These are phyloP conservation scores for Odocoileus virginianus DNA, from an alignment of 2,113 vertebrate species.

Conservation along the genomic window DNA sequence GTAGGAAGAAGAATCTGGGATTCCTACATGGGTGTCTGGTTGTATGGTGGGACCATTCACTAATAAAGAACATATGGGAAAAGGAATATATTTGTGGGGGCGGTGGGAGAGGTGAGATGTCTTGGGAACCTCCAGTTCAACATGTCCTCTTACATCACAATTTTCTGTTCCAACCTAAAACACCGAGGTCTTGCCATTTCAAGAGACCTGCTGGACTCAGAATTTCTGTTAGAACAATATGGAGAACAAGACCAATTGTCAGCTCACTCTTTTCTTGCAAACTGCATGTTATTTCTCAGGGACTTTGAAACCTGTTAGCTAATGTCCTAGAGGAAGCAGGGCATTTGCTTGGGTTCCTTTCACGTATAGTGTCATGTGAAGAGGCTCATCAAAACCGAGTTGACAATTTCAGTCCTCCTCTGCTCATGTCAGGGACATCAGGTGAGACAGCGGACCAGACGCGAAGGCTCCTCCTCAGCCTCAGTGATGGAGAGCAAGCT, in stretches of 20 bases:
- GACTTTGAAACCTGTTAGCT: not conserved
- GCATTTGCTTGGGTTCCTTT: not conserved
- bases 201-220: not conserved
- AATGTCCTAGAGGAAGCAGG: not conserved
- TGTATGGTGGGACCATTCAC: accelerated
- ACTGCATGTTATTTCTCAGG: not conserved
- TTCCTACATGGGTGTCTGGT: not conserved
- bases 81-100: not conserved
- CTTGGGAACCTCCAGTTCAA: not conserved
- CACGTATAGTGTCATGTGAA: not conserved
- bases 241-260: not conserved
- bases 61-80: not conserved
- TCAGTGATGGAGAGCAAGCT: not conserved
- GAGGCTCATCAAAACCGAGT: not conserved
- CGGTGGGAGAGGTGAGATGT: accelerated
- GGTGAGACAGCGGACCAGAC: not conserved
- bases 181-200: not conserved
- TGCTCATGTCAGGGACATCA: not conserved
- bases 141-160: not conserved
- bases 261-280: not conserved
- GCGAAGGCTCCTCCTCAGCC: not conserved
- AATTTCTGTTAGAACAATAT: accelerated
- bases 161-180: not conserved
- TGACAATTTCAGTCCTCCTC: not conserved
- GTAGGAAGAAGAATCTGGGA: not conserved